Base-by-base conservation (phyloP, 2,797 vertebrate genomes). In the Neosalanx taihuensis region DNA sequence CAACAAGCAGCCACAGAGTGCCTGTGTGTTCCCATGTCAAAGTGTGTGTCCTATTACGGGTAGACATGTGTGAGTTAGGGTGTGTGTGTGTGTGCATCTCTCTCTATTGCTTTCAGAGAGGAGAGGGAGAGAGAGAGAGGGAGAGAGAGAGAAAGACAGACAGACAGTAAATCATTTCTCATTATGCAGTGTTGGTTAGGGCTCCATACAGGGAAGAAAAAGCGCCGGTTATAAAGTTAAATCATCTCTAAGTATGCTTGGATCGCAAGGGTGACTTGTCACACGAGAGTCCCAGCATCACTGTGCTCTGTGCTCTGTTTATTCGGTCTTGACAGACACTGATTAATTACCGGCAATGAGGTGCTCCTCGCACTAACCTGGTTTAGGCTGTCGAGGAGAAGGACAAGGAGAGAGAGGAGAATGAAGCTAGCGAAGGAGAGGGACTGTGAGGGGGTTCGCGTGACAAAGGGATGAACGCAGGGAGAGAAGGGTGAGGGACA, bases 1-100 rank as follows among this genome's bases (percentile, higher is more conserved):
- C 69, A 80, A 77, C 57, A 76, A 59, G 37, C n/a, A 41, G 61
- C 71, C 77, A 65, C 37, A 46, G 20, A 64, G 18, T 51, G 51
- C 18, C 2, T n/a, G 15, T 56, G 51, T 56, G 15, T 56, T 17
- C 18, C 18, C 18, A n/a, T 56, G 51, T 12, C 41, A 2, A 9
- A 18, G 51, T n/a, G 51, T 56, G 51, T 56, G 51, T 56, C 41
- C 41, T 12, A 41, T 41, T 12, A 12, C 7, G 41, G 3, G 41
- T 12, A 41, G 41, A 12, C 10, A 9, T 9, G 41, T 41, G 37
- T 12, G 7, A 41, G 37, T 9, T 5, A 33, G 46, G 12, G 46
- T 53, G 51, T 53, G 17, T 53, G 17, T n/a, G 51, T 56, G 51
- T 56, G 17, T 46, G 41, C 12, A 6, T 56, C 41, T 41, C 37